These are phyloP conservation scores for Phasianus colchicus DNA, from an alignment of 2,113 vertebrate species.

Conservation along the genomic window DNA sequence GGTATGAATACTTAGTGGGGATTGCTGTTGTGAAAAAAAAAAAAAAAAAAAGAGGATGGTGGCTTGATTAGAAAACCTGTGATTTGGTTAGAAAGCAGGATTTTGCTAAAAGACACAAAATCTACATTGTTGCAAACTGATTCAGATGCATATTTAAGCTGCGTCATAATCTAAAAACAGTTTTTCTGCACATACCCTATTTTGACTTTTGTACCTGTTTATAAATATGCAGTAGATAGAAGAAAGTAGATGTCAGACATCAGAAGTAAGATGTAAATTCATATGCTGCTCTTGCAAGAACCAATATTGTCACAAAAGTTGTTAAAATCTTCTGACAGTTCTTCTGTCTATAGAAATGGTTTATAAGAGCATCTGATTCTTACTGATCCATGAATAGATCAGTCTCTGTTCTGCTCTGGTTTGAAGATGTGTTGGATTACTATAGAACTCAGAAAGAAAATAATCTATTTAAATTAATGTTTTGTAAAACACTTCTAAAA, in stretches of 20 bases:
- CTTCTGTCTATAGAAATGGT: neutral
- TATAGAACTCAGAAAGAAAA: neutral
- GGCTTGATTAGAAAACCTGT: neutral
- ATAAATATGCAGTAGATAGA: neutral
- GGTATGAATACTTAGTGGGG: accelerated
- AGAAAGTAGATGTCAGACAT: neutral
- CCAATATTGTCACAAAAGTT: neutral
- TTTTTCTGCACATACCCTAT: neutral
- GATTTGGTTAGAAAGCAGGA: neutral
- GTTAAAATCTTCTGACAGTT: neutral
- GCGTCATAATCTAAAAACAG: neutral
- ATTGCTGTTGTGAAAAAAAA: neutral
- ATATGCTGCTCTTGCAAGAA: neutral
- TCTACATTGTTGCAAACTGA: neutral
- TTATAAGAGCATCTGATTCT: neutral
- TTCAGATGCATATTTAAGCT: neutral
- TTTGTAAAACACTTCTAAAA: neutral
- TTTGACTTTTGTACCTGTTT: neutral
- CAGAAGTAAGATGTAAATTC: neutral
- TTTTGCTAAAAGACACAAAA: neutral
- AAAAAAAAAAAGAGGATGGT: too few relatives aligned
- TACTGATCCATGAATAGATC: neutral
- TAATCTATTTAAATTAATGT: neutral
- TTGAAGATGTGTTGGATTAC: neutral
- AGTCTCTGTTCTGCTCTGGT: neutral